Evolutionary conservation across 2,113 vertebrate genomes (phyloP), one percentile per base, ranked within the genome.

Genomic region (Astatoreochromis straeleni): DNA sequence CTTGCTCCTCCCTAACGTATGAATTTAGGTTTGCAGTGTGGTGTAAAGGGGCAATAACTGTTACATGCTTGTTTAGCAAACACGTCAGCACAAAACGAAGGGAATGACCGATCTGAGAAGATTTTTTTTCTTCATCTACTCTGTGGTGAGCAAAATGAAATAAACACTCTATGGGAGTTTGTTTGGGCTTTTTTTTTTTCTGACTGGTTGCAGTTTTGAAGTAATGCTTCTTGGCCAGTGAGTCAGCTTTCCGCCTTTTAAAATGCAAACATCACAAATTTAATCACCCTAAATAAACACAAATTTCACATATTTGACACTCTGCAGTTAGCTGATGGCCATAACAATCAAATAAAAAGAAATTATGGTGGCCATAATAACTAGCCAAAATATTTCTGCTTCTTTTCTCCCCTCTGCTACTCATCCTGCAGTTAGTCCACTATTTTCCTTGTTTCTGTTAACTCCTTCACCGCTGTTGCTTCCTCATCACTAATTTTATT

Each of bases 221-320:
- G 40, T 80, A 51, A 80, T 40, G 57, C 16, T 68, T 47, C 26
- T 85, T 88, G 78, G 63, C 63, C 31, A 80, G 60, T 21, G 42
- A 60, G 55, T 89, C 87, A 86, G 80, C 86, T 83, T 87, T 81
- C 87, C 49, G 70, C 88, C 81, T 88, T 81, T 84, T 53, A 85
- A 70, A 81, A 65, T 47, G 51, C 54, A 85, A 75, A 83, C 85
- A 65, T 85, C 65, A 82, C 73, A 84, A 88, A 92, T 80, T 84
- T 63, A 91, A 78, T 54, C 19, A 29, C 54, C 49, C 63, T 65
- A 53, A 90, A 92, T 87, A 88, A 84, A 68, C 68, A 86, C 47
- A 81, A 60, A 85, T 86, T 68, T 45, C 80, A 57, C 38, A 57
- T 11, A 21, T 26, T 42, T 70, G 78, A 54, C 54, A 78, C 40